Conservation (phyloP, 2,888 invertebrate genomes). For the Epinotia nisella region DNA sequence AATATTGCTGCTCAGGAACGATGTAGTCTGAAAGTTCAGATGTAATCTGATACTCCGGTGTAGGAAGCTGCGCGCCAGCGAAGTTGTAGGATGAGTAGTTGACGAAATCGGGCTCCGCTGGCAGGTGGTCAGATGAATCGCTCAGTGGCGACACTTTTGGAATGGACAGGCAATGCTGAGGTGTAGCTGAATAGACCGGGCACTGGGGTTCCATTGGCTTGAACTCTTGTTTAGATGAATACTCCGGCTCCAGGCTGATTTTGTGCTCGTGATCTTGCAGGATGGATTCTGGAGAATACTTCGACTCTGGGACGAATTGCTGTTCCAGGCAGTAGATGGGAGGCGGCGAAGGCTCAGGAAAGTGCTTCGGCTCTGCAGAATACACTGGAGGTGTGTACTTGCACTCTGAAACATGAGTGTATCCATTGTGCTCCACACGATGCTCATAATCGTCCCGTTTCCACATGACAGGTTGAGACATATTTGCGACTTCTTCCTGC, state of each 20-base stretch:
- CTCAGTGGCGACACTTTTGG: not conserved
- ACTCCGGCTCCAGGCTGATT: not conserved
- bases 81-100: slow-evolving; percentile 4
- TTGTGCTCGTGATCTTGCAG: not conserved
- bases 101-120: not conserved
- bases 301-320: not conserved
- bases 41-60: slow-evolving; percentile 5
- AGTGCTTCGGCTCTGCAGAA: no score
- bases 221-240: not conserved
- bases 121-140: not conserved
- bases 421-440: no score
- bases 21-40: not conserved
- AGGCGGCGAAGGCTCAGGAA: no score
- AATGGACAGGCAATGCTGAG: not conserved
- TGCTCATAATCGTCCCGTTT: not conserved
- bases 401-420: not conserved
- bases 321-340: not conserved
- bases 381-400: not conserved
- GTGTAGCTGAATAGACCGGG: not conserved
- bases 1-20: not conserved
- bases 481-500: not conserved
- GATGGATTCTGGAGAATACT: not conserved
- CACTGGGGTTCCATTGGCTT: not conserved
- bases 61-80: not conserved
- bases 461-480: slow-evolving; percentile 1